These are phyloP conservation scores for Drosophila prolongata DNA, from an alignment of 2,888 invertebrate species.

Conservation along the genomic window DNA sequence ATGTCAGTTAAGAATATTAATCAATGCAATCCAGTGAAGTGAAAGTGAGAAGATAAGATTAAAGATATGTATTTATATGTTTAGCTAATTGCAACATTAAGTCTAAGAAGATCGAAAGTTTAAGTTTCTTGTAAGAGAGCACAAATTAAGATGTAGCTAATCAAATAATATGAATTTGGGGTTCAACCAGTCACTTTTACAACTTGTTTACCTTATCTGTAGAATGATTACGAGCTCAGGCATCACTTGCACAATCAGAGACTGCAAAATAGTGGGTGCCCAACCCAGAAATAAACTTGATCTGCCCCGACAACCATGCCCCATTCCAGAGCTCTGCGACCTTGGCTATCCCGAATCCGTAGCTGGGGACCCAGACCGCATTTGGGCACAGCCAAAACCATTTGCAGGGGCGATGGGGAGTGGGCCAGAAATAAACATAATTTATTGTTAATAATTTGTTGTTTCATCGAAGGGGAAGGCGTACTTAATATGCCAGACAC, in stretches of 20 bases:
- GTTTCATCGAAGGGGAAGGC: slow-evolving; percentile 20
- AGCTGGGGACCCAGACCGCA: slow-evolving; percentile 14
- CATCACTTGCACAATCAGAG: not conserved
- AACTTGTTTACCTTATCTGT: not conserved
- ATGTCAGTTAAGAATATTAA: slow-evolving; percentile 6
- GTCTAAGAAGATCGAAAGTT: not conserved
- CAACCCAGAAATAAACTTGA: slow-evolving; percentile 14
- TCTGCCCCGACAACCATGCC: not conserved
- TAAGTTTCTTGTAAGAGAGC: no score
- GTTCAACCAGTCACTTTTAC: not conserved
- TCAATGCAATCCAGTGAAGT: not conserved
- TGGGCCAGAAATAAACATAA: slow-evolving; percentile 63
- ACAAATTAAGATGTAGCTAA: no score
- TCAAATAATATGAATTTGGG: not conserved
- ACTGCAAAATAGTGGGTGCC: not conserved
- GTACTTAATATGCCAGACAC: slow-evolving; percentile 63
- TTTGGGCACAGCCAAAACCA: slow-evolving; percentile 43
- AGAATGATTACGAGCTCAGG: not conserved
- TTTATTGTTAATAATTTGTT: slow-evolving; percentile 69
- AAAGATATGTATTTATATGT: not conserved
- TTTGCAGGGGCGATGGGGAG: slow-evolving; percentile 2
- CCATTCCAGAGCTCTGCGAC: slow-evolving; percentile 23
- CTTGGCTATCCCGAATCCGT: slow-evolving; percentile 39
- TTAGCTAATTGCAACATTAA: not conserved
- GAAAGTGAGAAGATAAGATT: not conserved